Base-by-base conservation (phyloP, 2,113 vertebrate genomes). In the Platichthys flesus region DNA sequence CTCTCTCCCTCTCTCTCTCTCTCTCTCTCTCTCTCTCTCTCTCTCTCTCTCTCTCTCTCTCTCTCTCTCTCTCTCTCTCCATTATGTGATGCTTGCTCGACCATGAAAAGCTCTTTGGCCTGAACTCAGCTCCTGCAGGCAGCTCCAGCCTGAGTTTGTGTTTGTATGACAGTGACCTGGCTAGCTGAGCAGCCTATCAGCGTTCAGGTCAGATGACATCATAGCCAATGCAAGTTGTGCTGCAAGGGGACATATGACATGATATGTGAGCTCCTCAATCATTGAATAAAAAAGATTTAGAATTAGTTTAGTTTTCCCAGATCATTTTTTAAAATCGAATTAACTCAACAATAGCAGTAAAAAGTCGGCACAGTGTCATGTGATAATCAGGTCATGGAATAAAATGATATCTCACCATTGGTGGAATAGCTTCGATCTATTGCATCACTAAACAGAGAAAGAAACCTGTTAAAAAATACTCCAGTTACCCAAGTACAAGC, bases 131-230 rank as follows among this genome's bases (percentile, higher is more conserved):
- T 85, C 65, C 68, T 79, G 67, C 57, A 76, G 71, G 79, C 81
- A 42, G 40, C 40, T 42, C 12, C 78, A 75, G 59, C 18, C 51
- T 70, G 51, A 21, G 65, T 61, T 73, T 18, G 65, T 76, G 54
- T 60, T 74, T 67, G 74, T 63, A 55, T 63, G 78, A 82, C 79
- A 79, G 49, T 83, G 75, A 78, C 74, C 78, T 88, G 78, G 49
- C 76, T 73, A 45, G 35, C 72, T 71, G 37, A 78, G 54, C 75
- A 80, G 89, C 84, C 87, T 81, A 89, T 91, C 84, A 82, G 85
- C 59, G 79, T 67, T 85, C 75, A 83, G 87, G 79, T 89, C 84
- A 71, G 60, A 86, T 88, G 83, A 89, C 84, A 91, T 91, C 87
- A 83, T 58, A 55, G 70, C 66, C 24, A 71, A 71, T 74, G 68